Conservation (phyloP, 2,888 invertebrate genomes). For the Drosophila multiciliata region DNA sequence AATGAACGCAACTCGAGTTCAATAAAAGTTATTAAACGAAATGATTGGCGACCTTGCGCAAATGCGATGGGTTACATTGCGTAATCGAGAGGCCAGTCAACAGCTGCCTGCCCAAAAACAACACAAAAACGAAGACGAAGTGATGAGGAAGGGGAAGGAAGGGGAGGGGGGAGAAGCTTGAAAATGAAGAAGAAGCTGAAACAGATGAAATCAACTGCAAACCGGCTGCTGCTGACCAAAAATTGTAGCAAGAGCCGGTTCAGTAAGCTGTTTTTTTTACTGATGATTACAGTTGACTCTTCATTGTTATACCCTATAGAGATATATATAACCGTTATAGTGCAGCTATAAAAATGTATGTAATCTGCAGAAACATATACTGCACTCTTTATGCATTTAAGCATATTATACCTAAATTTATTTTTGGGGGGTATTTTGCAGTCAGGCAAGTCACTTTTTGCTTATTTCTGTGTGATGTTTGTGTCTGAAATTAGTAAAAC, state of each 20-base stretch:
- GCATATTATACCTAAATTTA: background rate
- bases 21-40: slow-evolving; percentile 58
- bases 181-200: slow-evolving; percentile 9
- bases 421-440: background rate
- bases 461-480: slow-evolving; percentile 13
- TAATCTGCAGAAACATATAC: background rate
- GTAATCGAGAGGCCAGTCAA: slow-evolving; percentile 54
- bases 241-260: slow-evolving; percentile 62
- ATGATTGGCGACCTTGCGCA: slow-evolving; percentile 62
- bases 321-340: background rate
- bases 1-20: slow-evolving; percentile 48
- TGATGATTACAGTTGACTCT: slow-evolving; percentile 14
- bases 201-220: slow-evolving; percentile 36
- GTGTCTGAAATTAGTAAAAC: slow-evolving; percentile 42
- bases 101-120: slow-evolving; percentile 34
- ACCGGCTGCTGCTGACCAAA: slow-evolving; percentile 57
- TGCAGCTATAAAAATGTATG: background rate
- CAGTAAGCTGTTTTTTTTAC: slow-evolving; percentile 47
- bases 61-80: slow-evolving; percentile 73
- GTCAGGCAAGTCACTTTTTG: background rate
- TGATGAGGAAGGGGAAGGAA: background rate
- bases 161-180: background rate
- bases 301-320: slow-evolving; percentile 3
- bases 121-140: background rate
- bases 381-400: background rate